Evolutionary conservation across 2,113 vertebrate genomes (phyloP), one percentile per base, ranked within the genome.

Genomic region (Aythya baeri): DNA sequence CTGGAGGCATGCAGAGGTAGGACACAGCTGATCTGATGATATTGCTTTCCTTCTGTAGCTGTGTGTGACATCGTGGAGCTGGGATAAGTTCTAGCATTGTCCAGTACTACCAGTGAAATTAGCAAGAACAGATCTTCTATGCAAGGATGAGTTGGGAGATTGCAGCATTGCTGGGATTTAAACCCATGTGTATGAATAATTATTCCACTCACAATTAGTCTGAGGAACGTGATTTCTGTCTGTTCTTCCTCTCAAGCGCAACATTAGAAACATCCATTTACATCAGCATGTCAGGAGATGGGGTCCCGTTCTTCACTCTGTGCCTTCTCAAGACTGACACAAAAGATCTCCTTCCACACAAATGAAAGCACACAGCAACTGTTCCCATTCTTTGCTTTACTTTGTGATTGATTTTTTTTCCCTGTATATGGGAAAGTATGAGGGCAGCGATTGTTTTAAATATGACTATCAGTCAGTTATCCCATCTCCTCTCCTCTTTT

Each of bases 1-100:
- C 98, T 99, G 71, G 98, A 99, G 97, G 98, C 98, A 17, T 98
- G 98, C 94, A 98, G 99, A 99, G 99, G 99, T 99, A 95, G 23
- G 96, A 61, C 71, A 72, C 31, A 58, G 66, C 2, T 49, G 57
- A 72, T 31, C 52, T 67, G 77, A 26, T 55, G 13, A 15, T 17
- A n/a, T 36, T 65, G 43, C 43, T 27, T 79, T 78, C 63, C n/a
- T 63, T 66, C 49, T 62, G 66, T 4, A 57, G 31, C 71, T 65
- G 20, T 25, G 31, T 67, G 65, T 67, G 74, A 65, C 72, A 75
- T 0, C 2, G 0, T 2, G 10, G 58, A 70, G 41, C 88, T 84
- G 74, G 67, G 36, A 26, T 43, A 27, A 52, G 61, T 65, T 31
- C 5, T 32, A 8, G 50, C 11, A 17, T 20, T 3, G 4, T 50